Base-by-base conservation (phyloP, 2,888 invertebrate species). In the Synergus gifuensis region DNA sequence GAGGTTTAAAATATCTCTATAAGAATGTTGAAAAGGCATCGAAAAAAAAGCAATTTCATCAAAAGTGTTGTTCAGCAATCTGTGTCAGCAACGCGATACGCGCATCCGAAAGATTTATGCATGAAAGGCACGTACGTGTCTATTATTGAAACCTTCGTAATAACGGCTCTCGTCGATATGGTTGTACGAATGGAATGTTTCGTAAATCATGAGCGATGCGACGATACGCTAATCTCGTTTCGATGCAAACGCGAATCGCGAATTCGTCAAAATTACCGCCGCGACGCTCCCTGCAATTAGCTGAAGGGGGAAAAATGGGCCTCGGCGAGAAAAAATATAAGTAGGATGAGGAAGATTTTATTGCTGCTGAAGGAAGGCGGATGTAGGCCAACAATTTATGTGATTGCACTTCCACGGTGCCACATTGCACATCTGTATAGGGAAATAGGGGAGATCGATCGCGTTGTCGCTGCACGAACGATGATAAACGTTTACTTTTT, bases 111-210 rank as follows among this genome's bases (percentile, higher is more conserved):
- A 88, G 88, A 88, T 88, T 88, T 88, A 88, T 88, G 86, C 85
- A 82, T 58, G 77, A 81, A 87, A 87, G 87, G 87, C 87, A 85
- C 82, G 82, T 84, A 88, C 85, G 86, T 88, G 88, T 87, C 88
- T 88, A 88, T 88, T 88, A 88, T 88, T 88, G 88, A 88, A 88
- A 86, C 87, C 87, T 85, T 85, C 85, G 88, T 88, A 88, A 88
- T 88, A 88, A 88, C 82, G 83, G 81, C 66, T 76, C 81, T 83
- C 88, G 87, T 86, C 80, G 85, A 77, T 36, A 36, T 82, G 83
- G 82, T 79, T 83, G 81, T 60, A 60, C 78, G 78, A 78, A 86
- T 85, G 84, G 80, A 87, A 83, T 85, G 84, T 83, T 83, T 28
- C 87, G 85, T 88, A 88, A 88, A 88, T 88, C 88, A 88, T 86